Evolutionary conservation across 37 sponge, comb jelly and placozoan genomes (phyloP).

Genomic region (Haliclona indistincta): DNA sequence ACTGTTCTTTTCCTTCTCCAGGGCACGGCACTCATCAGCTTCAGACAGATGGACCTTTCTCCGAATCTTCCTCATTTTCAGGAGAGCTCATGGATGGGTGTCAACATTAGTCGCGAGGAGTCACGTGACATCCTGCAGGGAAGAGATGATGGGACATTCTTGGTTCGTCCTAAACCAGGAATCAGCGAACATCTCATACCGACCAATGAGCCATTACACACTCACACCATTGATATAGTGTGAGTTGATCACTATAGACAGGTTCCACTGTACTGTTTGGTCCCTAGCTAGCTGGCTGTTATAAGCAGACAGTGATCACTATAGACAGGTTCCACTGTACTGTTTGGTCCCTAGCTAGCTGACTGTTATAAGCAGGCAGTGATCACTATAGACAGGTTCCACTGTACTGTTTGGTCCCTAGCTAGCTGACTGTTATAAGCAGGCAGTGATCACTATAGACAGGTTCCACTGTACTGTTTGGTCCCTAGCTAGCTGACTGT

Average conservation of each 20-base stretch:
- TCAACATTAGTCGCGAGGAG: slow-evolving; percentile 50
- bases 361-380: too few species aligned
- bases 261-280: background rate
- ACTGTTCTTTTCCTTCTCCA: background rate
- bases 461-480: too few species aligned
- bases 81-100: slow-evolving; percentile 51
- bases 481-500: too few species aligned
- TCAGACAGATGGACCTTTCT: slow-evolving; percentile 24
- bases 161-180: slow-evolving; percentile 69
- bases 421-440: too few species aligned
- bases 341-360: background rate
- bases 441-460: too few species aligned
- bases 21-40: slow-evolving; percentile 35
- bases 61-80: slow-evolving; percentile 51
- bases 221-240: slow-evolving; percentile 80
- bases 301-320: background rate
- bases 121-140: slow-evolving; percentile 47
- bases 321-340: background rate
- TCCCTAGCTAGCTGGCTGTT: background rate
- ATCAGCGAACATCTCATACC: slow-evolving; percentile 2
- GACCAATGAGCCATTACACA: slow-evolving; percentile 41
- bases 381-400: too few species aligned
- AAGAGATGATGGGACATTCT: slow-evolving; percentile 66
- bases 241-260: slow-evolving; percentile 12
- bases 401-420: too few species aligned